Conservation (phyloP, 2,797 vertebrate species). For the Darevskia mixta region DNA sequence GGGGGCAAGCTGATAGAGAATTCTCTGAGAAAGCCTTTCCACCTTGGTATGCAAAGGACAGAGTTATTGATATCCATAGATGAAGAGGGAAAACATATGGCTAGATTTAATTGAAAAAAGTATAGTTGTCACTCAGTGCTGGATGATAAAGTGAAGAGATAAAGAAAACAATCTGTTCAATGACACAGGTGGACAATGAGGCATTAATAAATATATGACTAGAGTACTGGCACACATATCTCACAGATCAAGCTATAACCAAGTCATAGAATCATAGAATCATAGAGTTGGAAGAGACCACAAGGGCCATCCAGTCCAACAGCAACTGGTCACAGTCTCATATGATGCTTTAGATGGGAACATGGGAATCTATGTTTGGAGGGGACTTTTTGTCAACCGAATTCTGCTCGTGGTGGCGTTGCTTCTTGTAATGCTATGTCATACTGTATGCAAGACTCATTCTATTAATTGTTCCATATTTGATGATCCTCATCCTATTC, state of each 20-base stretch:
- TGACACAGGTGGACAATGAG: background rate
- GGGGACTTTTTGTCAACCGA: background rate
- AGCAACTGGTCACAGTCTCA: too few relatives aligned
- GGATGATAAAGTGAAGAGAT: background rate
- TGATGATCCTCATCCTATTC: background rate
- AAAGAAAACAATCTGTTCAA: background rate
- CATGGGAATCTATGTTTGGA: background rate
- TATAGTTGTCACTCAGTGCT: background rate
- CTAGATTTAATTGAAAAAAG: background rate
- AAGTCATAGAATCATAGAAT: too few relatives aligned
- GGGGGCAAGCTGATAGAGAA: too few relatives aligned
- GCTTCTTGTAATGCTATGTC: too few relatives aligned
- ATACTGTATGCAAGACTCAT: background rate
- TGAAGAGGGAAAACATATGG: too few relatives aligned
- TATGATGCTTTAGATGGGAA: background rate
- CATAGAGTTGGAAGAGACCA: too few relatives aligned
- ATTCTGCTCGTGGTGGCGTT: too few relatives aligned
- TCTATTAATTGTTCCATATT: background rate
- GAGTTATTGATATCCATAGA: too few relatives aligned
- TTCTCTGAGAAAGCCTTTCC: background rate
- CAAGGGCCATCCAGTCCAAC: too few relatives aligned
- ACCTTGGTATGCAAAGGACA: background rate
- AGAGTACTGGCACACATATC: background rate
- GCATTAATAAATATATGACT: background rate
- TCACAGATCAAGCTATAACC: background rate